Evolutionary conservation across 2,888 invertebrate genomes (phyloP).

Genomic region (Aporophyla lueneburgensis): DNA sequence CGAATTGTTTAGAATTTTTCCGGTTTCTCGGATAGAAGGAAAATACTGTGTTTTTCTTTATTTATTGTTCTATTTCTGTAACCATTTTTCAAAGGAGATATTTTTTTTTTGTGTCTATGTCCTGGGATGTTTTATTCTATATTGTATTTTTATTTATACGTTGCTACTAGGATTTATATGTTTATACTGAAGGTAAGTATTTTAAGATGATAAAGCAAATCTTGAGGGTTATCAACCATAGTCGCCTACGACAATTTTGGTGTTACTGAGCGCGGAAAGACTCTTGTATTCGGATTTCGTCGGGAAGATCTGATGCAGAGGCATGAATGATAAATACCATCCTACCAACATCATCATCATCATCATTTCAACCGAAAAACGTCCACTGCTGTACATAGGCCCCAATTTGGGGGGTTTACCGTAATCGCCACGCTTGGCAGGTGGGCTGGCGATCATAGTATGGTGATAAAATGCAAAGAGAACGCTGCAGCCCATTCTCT

Average conservation of each 20-base stretch:
- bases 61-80: neutral
- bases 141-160: slow-evolving; percentile 3
- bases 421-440: too few species aligned
- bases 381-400: too few species aligned
- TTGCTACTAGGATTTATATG: neutral
- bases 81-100: neutral
- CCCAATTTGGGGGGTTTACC: too few species aligned
- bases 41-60: slow-evolving; percentile 21
- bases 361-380: too few species aligned
- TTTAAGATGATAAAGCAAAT: neutral
- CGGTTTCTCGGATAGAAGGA: slow-evolving; percentile 7
- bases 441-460: too few species aligned
- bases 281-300: too few species aligned
- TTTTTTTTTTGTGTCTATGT: neutral
- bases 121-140: neutral
- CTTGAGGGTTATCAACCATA: neutral
- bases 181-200: neutral
- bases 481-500: too few species aligned
- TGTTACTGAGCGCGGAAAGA: neutral
- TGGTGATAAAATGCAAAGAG: too few species aligned
- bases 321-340: too few species aligned
- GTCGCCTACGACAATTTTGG: neutral
- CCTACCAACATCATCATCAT: too few species aligned
- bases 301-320: too few species aligned
- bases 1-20: slow-evolving; percentile 49